These are phyloP conservation scores for Nibea coibor DNA, from an alignment of 2,113 vertebrate genomes.

Conservation along the genomic window DNA sequence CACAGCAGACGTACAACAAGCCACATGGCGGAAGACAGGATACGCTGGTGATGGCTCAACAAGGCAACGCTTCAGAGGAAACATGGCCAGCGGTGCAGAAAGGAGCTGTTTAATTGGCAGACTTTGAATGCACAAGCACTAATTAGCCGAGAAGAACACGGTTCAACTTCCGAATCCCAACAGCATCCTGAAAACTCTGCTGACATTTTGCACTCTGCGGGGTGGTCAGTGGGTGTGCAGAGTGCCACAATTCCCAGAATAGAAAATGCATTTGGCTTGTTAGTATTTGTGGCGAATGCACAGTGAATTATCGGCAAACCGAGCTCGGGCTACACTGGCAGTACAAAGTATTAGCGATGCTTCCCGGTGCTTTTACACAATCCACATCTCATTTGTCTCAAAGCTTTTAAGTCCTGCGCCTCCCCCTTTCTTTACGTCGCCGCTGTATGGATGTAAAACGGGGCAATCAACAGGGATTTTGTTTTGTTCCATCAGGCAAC, in stretches of 20 bases:
- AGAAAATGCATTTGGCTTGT: slow-evolving; percentile 57
- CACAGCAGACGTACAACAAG: slow-evolving; percentile 50
- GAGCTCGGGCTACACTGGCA: not conserved
- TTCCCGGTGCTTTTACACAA: slow-evolving; percentile 29
- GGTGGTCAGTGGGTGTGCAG: slow-evolving; percentile 57
- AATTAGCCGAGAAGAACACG: slow-evolving; percentile 69
- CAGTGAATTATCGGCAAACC: slow-evolving; percentile 45
- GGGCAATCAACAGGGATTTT: not conserved
- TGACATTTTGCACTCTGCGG: slow-evolving; percentile 70
- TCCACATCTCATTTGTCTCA: slow-evolving; percentile 4
- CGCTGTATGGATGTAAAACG: not conserved
- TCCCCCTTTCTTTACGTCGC: not conserved
- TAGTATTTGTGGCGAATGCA: slow-evolving; percentile 50
- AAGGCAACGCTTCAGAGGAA: slow-evolving; percentile 63
- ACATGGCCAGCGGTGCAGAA: slow-evolving; percentile 71
- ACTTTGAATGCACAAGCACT: slow-evolving; percentile 69
- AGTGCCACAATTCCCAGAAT: slow-evolving; percentile 41
- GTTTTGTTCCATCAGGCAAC: not conserved
- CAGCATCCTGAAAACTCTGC: slow-evolving; percentile 56
- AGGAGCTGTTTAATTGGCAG: slow-evolving; percentile 77
- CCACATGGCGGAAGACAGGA: slow-evolving; percentile 56
- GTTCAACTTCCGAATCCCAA: slow-evolving; percentile 56
- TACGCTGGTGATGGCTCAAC: slow-evolving; percentile 64
- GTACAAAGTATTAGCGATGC: slow-evolving; percentile 14
- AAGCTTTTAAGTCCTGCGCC: slow-evolving; percentile 2